phyloP scores from a whole-genome alignment of 2,113 vertebrate species.

The Nestor notabilis region DNA sequence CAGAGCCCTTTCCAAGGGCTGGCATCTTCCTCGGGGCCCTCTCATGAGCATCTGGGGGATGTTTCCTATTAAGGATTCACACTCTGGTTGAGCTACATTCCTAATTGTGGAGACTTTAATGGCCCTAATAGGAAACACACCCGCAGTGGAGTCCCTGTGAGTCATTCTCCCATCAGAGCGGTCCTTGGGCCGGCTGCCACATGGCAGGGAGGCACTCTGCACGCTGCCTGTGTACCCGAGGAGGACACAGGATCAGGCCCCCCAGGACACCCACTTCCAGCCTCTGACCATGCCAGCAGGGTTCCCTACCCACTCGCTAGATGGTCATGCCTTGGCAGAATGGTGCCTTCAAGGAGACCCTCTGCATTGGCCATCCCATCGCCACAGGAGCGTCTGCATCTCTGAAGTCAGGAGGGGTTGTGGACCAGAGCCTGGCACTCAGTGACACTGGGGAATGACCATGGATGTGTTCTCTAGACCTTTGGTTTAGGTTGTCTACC shows the following conservation, averaged over 20 bases:
- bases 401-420: not conserved
- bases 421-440: not conserved
- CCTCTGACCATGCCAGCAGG: not conserved
- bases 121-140: conserved; percentile 70
- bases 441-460: rapidly evolving
- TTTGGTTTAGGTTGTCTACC: not conserved
- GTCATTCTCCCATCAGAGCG: conserved; percentile 21
- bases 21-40: conserved; percentile 55
- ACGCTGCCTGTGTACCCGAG: rapidly evolving
- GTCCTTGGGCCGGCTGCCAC: not conserved
- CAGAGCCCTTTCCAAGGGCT: conserved; percentile 7
- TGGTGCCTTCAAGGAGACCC: rapidly evolving
- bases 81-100: conserved; percentile 70
- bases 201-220: not conserved
- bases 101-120: conserved; percentile 67
- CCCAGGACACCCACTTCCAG: rapidly evolving
- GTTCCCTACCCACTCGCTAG: rapidly evolving
- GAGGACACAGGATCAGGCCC: not conserved
- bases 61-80: conserved; percentile 74
- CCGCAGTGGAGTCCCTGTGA: conserved; percentile 21
- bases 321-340: not conserved
- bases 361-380: rapidly evolving
- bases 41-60: conserved; percentile 32
- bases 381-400: rapidly evolving
- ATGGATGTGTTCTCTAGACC: rapidly evolving